These are phyloP conservation scores for Pissodes strobi DNA, from an alignment of 1,140 invertebrate species.

Conservation along the genomic window DNA sequence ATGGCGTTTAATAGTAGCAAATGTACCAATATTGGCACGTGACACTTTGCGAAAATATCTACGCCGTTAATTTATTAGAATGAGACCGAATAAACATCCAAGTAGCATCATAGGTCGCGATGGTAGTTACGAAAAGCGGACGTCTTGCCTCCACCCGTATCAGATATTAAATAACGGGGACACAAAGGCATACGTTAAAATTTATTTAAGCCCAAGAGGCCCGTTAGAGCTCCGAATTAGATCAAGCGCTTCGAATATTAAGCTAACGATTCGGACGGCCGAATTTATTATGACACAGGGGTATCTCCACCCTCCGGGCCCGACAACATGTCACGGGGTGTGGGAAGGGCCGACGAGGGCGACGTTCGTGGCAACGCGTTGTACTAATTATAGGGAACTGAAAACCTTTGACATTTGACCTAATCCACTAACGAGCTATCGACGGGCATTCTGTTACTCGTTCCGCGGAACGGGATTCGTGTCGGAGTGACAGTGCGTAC, in stretches of 20 bases:
- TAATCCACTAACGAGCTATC: constrained; percentile 55
- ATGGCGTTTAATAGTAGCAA: too few species aligned
- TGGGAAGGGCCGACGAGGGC: constrained; percentile 16
- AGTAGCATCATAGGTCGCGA: too few species aligned
- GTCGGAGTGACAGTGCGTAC: too few species aligned
- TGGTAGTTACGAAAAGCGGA: too few species aligned
- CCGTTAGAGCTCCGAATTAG: constrained; percentile 14
- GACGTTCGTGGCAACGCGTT: constrained; percentile 45
- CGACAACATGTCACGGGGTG: constrained; percentile 6
- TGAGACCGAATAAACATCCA: too few species aligned
- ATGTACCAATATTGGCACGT: too few species aligned
- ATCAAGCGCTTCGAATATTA: constrained; percentile 13
- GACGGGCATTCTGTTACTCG: constrained; percentile 51
- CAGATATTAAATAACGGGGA: neutral
- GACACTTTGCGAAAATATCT: too few species aligned
- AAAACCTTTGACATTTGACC: constrained; percentile 57
- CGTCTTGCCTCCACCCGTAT: too few species aligned
- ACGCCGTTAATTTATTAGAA: too few species aligned
- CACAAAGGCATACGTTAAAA: neutral
- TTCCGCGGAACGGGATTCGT: neutral
- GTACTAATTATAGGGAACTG: constrained; percentile 55
- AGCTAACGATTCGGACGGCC: constrained; percentile 25
- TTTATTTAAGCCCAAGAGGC: constrained; percentile 5
- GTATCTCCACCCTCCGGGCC: constrained; percentile 9
- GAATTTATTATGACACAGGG: constrained; percentile 30